phyloP scores from a whole-genome alignment of 1,140 invertebrate species.

The Latrodectus geometricus region DNA sequence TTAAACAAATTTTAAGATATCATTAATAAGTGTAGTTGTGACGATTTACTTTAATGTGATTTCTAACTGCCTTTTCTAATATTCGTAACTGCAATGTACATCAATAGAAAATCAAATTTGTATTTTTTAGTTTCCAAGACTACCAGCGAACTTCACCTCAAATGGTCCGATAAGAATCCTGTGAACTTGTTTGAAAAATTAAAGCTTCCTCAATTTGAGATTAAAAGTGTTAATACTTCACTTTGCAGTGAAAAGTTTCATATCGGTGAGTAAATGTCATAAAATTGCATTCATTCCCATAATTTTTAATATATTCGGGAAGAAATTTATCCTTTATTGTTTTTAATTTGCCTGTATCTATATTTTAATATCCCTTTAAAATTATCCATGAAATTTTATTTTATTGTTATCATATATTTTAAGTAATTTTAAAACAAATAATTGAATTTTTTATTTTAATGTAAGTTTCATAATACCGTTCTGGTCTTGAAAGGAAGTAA shows the following conservation, averaged over 20 bases:
- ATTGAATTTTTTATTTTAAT: too few relatives aligned
- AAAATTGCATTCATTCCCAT: background rate
- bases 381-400: too few relatives aligned
- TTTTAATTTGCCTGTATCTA: too few relatives aligned
- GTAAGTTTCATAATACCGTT: too few relatives aligned
- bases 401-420: too few relatives aligned
- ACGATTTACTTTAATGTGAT: background rate
- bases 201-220: constrained; percentile 81
- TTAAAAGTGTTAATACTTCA: constrained; percentile 65
- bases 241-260: constrained; percentile 73
- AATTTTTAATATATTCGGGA: background rate
- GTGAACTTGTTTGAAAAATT: constrained; percentile 80
- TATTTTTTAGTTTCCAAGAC: constrained; percentile 72
- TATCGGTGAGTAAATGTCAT: constrained; percentile 68
- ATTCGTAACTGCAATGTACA: background rate
- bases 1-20: too few relatives aligned
- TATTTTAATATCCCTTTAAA: too few relatives aligned
- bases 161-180: constrained; percentile 81
- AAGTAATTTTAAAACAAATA: too few relatives aligned
- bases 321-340: too few relatives aligned
- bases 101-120: background rate
- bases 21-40: too few relatives aligned
- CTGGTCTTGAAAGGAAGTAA: too few relatives aligned
- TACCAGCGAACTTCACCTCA: constrained; percentile 77
- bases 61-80: background rate